Evolutionary conservation across 2,797 vertebrate species (phyloP).

Genomic region (Smutsia gigantea): DNA sequence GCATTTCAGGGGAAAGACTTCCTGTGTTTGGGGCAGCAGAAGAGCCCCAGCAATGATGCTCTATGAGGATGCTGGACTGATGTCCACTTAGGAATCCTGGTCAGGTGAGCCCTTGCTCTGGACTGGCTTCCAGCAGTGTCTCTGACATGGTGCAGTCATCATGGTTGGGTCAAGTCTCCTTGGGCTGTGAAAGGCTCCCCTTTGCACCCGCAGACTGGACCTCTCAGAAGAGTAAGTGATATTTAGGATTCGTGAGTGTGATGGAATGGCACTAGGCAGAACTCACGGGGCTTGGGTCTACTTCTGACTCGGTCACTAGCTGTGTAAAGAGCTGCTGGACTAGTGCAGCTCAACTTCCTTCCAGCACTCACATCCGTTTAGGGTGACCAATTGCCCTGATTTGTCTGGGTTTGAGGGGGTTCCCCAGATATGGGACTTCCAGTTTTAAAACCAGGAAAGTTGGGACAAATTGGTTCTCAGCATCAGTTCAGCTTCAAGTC

Average conservation of each 20-base stretch:
- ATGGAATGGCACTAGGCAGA: neutral
- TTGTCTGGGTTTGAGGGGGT: neutral
- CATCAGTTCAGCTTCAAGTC: neutral
- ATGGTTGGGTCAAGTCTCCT: neutral
- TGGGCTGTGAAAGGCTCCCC: neutral
- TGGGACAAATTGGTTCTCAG: neutral
- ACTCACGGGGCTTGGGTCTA: neutral
- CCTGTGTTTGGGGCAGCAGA: neutral
- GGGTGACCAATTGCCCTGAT: neutral
- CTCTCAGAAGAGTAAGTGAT: neutral
- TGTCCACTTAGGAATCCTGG: neutral
- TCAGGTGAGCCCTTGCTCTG: neutral
- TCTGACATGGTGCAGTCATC: neutral
- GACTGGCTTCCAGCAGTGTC: neutral
- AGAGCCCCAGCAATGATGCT: neutral
- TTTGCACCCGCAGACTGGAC: neutral
- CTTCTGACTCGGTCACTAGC: neutral
- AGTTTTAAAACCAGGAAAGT: constrained; percentile 31
- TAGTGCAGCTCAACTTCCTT: neutral
- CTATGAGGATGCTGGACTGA: neutral
- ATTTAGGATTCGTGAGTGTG: neutral
- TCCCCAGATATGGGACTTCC: neutral
- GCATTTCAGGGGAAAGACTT: neutral
- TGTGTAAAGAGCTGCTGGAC: neutral
- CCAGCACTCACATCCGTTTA: neutral